Evolutionary conservation across 2,113 vertebrate genomes (phyloP).

Genomic region (Rynchops niger): DNA sequence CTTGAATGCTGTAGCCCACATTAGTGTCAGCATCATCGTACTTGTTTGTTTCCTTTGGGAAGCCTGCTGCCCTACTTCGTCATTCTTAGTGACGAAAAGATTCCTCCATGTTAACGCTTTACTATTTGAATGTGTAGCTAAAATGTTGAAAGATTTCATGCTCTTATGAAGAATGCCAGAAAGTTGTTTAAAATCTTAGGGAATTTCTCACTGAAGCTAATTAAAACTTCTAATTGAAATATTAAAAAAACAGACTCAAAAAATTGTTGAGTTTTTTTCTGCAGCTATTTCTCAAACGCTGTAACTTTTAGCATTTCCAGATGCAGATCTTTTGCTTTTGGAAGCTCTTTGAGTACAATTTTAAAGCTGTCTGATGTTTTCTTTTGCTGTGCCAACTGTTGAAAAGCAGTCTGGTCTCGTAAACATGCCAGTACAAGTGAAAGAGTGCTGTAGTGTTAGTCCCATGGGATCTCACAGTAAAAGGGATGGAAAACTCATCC

Average conservation of each 20-base stretch:
- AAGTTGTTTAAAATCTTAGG: background rate
- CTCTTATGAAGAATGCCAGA: background rate
- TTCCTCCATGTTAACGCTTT: background rate
- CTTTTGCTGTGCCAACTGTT: background rate
- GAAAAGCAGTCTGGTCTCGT: background rate
- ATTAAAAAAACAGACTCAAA: background rate
- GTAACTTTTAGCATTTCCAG: background rate
- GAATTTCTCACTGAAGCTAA: background rate
- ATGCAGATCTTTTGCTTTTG: background rate
- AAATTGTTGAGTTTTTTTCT: background rate
- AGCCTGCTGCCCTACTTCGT: fast-evolving
- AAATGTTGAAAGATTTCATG: background rate
- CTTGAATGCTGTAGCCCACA: background rate
- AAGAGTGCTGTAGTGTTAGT: background rate
- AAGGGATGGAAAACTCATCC: conserved; percentile 23
- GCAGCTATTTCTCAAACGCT: background rate
- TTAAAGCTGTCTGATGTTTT: background rate
- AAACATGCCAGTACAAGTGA: background rate
- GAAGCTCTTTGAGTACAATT: background rate
- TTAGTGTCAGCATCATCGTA: background rate
- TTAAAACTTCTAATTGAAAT: background rate
- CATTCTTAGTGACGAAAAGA: background rate
- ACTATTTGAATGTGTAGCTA: background rate
- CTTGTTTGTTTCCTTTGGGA: background rate
- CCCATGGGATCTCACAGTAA: background rate